Percentiles rank a stretch among this genome's conserved stretches.
Conservation (phyloP, 2,797 vertebrate species). For the Simalia tracyae region DNA sequence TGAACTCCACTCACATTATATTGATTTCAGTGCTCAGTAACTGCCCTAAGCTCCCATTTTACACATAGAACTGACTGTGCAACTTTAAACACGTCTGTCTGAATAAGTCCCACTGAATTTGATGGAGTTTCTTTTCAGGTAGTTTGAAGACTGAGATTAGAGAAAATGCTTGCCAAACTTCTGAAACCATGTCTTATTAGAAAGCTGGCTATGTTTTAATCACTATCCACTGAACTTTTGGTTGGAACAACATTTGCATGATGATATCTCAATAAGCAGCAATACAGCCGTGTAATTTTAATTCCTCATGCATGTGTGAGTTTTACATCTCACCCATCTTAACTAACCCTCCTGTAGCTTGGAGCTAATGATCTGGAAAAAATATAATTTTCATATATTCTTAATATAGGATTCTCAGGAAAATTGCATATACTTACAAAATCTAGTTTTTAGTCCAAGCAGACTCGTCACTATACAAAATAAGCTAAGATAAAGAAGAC, state of each 20-base stretch:
- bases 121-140: neutral
- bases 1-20: neutral
- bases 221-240: neutral
- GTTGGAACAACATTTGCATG: conserved; percentile 2
- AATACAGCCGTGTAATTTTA: conserved; percentile 6
- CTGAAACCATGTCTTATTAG: neutral
- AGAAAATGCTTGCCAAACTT: neutral
- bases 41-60: neutral
- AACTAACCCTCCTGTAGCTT: neutral
- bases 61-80: neutral
- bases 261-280: neutral
- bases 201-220: neutral
- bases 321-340: neutral
- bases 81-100: neutral
- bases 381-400: neutral
- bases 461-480: neutral
- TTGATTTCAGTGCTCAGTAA: neutral
- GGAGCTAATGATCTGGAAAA: neutral
- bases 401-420: neutral
- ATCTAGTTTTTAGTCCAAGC: neutral
- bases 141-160: neutral
- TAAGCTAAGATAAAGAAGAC: neutral
- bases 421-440: neutral
- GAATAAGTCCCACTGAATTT: neutral
- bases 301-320: neutral